phyloP scores from a whole-genome alignment of 1,140 invertebrate genomes.

The Eupeodes corollae region DNA sequence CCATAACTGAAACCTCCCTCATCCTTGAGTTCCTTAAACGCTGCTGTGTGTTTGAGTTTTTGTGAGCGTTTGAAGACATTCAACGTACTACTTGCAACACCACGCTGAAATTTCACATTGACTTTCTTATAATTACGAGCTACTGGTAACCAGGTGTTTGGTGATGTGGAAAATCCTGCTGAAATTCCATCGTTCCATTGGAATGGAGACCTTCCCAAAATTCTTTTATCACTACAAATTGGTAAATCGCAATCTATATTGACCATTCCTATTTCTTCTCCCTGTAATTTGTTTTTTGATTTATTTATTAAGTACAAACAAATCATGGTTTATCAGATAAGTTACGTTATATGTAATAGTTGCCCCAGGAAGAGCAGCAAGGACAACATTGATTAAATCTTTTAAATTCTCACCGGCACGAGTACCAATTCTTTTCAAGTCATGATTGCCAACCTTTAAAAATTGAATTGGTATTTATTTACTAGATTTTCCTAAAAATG shows the following conservation, averaged over 20 bases:
- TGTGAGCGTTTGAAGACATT: slow-evolving; percentile 32
- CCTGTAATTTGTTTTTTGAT: slow-evolving; percentile 53
- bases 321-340: slow-evolving; percentile 57
- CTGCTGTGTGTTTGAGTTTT: slow-evolving; percentile 20
- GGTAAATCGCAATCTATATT: slow-evolving; percentile 44
- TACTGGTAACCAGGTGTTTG: slow-evolving; percentile 57
- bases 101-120: slow-evolving; percentile 42
- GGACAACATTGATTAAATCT: slow-evolving; percentile 50
- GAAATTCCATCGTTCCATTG: slow-evolving; percentile 46
- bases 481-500: no score
- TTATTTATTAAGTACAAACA: slow-evolving; percentile 45
- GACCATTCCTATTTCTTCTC: slow-evolving; percentile 72
- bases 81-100: slow-evolving; percentile 24
- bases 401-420: slow-evolving; percentile 43
- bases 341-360: slow-evolving; percentile 58
- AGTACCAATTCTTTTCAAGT: slow-evolving; percentile 42
- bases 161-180: slow-evolving; percentile 48
- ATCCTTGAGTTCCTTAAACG: slow-evolving; percentile 21
- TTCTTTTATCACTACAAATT: slow-evolving; percentile 34
- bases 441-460: slow-evolving; percentile 55
- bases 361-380: slow-evolving; percentile 56
- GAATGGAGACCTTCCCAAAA: slow-evolving; percentile 51
- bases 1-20: slow-evolving; percentile 17
- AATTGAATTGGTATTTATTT: no score
- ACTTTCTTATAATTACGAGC: slow-evolving; percentile 40